A percentile compares a stretch with the other conserved stretches of the same genome.
Evolutionary conservation across 2,888 invertebrate species (phyloP).

Genomic region (Dynastes grantii): DNA sequence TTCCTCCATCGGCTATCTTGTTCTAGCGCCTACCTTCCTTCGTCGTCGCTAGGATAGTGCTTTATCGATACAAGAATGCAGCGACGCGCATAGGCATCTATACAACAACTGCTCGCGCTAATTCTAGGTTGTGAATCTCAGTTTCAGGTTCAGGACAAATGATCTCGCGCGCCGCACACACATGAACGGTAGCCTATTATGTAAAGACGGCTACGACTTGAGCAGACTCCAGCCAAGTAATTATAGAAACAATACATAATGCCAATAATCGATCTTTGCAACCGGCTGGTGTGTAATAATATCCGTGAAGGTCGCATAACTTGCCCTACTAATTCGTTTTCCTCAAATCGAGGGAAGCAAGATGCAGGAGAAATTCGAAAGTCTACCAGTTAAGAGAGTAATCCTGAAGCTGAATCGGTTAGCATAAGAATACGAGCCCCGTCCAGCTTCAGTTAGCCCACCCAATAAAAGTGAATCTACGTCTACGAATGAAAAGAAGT

Average conservation of each 20-base stretch:
- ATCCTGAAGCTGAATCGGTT: no score
- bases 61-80: conserved; percentile 55
- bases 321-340: conserved; percentile 19
- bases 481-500: no score
- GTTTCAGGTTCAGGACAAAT: conserved; percentile 58
- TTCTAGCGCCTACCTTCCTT: conserved; percentile 43
- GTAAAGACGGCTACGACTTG: conserved; percentile 51
- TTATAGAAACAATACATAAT: conserved; percentile 34
- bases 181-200: conserved; percentile 52
- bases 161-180: conserved; percentile 14
- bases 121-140: conserved; percentile 54
- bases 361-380: not conserved
- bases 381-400: no score
- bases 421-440: no score
- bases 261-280: conserved; percentile 39
- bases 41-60: conserved; percentile 42
- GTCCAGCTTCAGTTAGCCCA: no score
- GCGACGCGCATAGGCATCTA: conserved; percentile 53
- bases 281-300: conserved; percentile 13
- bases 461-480: no score
- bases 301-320: conserved; percentile 27
- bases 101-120: conserved; percentile 54
- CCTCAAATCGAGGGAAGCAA: not conserved
- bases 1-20: conserved; percentile 49
- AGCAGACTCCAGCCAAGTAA: conserved; percentile 29